Evolutionary conservation across 2,797 vertebrate genomes (phyloP).

Genomic region (Chloroceryle inda): DNA sequence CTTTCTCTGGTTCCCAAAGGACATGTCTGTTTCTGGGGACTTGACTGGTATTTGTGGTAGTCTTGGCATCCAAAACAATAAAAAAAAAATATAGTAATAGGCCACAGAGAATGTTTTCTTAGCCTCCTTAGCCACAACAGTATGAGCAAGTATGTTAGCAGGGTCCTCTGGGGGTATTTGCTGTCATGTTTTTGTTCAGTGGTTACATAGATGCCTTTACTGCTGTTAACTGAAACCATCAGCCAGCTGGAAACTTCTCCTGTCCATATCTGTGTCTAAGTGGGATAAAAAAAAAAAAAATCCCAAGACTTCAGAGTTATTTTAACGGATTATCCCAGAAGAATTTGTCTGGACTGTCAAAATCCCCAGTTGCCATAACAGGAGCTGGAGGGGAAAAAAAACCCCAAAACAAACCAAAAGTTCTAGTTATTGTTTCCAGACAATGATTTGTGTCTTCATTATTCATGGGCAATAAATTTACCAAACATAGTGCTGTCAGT

Average conservation of each 20-base stretch:
- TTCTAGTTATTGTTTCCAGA: background rate
- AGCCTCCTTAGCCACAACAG: background rate
- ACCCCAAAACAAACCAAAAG: too few species aligned
- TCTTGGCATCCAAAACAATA: background rate
- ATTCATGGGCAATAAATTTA: background rate
- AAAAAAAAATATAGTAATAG: background rate
- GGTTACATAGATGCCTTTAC: conserved; percentile 31
- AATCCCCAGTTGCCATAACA: background rate
- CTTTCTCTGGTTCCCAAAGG: conserved; percentile 18
- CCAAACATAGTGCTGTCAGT: background rate
- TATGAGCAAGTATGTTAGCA: conserved; percentile 25
- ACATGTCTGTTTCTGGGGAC: background rate
- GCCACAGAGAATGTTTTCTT: conserved; percentile 12
- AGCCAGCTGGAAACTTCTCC: background rate
- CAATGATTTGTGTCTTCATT: background rate
- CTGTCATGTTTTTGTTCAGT: conserved; percentile 45
- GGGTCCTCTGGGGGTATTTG: conserved; percentile 14
- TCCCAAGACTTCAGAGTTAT: conserved; percentile 14
- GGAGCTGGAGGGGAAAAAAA: background rate
- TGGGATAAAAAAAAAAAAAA: background rate
- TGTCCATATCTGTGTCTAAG: background rate
- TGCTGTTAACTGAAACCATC: conserved; percentile 16
- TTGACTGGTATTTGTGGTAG: conserved; percentile 35
- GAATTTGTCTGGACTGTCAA: conserved; percentile 4
- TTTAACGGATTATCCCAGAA: conserved; percentile 30